Conservation (phyloP, 2,888 invertebrate species). For the Spilarctia lutea region DNA sequence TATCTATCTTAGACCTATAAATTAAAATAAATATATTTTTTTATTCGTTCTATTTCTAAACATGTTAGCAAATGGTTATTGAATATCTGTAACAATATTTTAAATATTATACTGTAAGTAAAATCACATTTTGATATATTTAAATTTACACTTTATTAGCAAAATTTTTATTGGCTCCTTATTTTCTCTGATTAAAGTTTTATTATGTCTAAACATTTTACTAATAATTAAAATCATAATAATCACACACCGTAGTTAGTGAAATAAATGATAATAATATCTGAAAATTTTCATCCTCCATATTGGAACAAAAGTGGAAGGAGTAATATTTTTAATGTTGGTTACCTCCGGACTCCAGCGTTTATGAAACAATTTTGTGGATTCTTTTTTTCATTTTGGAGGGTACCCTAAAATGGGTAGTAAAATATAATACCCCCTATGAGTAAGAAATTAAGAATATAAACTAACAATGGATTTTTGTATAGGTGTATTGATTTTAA, state of each 20-base stretch:
- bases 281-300: not conserved
- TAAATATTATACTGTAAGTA: too few species aligned
- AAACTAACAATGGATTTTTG: not conserved
- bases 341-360: not conserved
- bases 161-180: too few species aligned
- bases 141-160: too few species aligned
- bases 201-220: not conserved
- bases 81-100: too few species aligned
- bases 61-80: too few species aligned
- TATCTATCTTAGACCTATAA: not conserved
- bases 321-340: not conserved
- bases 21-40: too few species aligned
- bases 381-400: not conserved
- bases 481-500: not conserved
- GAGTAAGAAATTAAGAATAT: not conserved
- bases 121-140: too few species aligned
- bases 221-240: too few species aligned
- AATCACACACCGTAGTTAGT: too few species aligned
- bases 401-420: not conserved
- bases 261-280: too few species aligned
- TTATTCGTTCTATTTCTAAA: too few species aligned
- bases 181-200: too few species aligned
- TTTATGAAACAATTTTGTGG: not conserved
- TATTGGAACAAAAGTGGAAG: not conserved
- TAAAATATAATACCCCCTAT: not conserved